These are phyloP conservation scores for Petrolisthes cinctipes DNA, from an alignment of 2,888 invertebrate species.

Conservation along the genomic window DNA sequence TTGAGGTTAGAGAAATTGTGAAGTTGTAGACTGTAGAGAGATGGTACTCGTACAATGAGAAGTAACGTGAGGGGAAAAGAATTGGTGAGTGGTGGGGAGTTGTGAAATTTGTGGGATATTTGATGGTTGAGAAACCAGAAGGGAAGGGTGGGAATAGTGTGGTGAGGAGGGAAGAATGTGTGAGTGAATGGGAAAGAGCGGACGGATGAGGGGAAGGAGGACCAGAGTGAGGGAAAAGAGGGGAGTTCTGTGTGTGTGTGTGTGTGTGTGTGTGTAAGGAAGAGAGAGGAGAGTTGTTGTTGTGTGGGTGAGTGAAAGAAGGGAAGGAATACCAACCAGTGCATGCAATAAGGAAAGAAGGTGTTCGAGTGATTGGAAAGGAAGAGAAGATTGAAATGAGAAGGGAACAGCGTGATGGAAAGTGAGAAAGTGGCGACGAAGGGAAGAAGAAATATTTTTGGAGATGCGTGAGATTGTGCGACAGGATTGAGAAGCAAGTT, in stretches of 20 bases:
- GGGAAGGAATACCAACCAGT: too few species aligned
- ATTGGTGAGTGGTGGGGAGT: background rate
- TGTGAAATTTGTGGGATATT: background rate
- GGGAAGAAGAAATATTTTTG: background rate
- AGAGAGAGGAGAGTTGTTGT: too few species aligned
- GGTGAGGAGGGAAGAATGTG: background rate
- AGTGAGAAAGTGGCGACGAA: background rate
- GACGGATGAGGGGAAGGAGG: background rate
- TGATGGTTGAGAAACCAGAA: background rate
- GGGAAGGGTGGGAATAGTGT: background rate
- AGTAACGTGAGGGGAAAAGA: background rate
- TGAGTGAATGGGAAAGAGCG: background rate
- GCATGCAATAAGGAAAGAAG: too few species aligned
- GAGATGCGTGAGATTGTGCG: too few species aligned
- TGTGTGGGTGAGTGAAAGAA: too few species aligned
- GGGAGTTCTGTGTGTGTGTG: too few species aligned
- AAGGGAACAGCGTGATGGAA: background rate
- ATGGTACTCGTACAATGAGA: background rate
- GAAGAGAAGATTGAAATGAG: background rate
- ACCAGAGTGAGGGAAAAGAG: background rate
- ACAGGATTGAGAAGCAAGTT: too few species aligned
- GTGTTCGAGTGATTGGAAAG: background rate
- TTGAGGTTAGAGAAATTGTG: background rate
- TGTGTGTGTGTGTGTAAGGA: too few species aligned
- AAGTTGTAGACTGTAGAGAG: background rate